phyloP scores from a whole-genome alignment of 53 echinoderm and acorn worm genomes.

The Henricia sp. region DNA sequence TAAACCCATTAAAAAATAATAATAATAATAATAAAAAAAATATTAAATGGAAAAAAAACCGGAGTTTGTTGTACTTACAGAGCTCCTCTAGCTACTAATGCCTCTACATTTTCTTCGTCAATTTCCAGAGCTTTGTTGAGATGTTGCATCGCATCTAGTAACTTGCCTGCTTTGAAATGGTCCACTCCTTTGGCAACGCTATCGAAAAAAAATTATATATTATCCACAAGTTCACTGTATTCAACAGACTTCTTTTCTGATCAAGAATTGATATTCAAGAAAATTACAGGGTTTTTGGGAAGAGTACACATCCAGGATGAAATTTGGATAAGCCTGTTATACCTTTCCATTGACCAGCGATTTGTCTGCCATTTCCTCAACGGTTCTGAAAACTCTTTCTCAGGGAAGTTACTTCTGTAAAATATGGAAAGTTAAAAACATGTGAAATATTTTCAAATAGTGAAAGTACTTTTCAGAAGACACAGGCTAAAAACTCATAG shows the following conservation, averaged over 20 bases:
- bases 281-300: too few species aligned
- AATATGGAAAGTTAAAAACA: neutral
- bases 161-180: slow-evolving; percentile 80
- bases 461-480: neutral
- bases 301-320: too few species aligned
- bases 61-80: slow-evolving; percentile 71
- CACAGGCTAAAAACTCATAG: too few species aligned
- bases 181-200: slow-evolving; percentile 94
- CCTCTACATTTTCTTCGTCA: slow-evolving; percentile 87
- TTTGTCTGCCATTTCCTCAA: slow-evolving; percentile 86
- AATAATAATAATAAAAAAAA: too few species aligned
- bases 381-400: slow-evolving; percentile 70
- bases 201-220: neutral
- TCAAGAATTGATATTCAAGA: too few species aligned
- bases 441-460: neutral
- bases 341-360: slow-evolving; percentile 93
- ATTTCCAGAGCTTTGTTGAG: slow-evolving; percentile 93
- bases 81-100: slow-evolving; percentile 95
- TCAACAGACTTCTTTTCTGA: too few species aligned
- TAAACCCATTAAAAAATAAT: too few species aligned
- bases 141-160: slow-evolving; percentile 89
- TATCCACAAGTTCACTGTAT: too few species aligned
- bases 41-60: too few species aligned
- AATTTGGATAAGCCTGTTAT: too few species aligned
- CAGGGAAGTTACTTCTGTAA: slow-evolving; percentile 72